These are phyloP conservation scores for Myiagra hebetior DNA, from an alignment of 2,113 vertebrate genomes.

Conservation along the genomic window DNA sequence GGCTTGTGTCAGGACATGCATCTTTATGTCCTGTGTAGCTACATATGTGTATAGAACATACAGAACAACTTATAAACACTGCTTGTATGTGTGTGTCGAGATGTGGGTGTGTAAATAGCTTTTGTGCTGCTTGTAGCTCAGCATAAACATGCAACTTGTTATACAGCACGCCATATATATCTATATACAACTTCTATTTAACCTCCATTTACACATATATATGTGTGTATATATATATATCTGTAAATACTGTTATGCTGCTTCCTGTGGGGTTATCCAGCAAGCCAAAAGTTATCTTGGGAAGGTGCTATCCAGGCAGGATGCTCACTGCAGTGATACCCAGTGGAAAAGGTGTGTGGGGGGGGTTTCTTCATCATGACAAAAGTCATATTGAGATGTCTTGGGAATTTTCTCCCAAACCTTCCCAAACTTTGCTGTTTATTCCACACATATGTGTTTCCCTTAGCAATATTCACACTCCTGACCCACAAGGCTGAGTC, in stretches of 20 bases:
- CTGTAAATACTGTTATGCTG: not conserved
- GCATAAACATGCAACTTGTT: not conserved
- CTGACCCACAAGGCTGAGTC: not conserved
- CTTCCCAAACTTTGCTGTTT: not conserved
- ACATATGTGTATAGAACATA: not conserved
- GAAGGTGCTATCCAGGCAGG: not conserved
- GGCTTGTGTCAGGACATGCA: not conserved
- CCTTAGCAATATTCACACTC: not conserved
- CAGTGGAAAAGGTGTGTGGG: fast-evolving
- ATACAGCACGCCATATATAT: not conserved
- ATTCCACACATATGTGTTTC: not conserved
- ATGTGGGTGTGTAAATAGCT: not conserved
- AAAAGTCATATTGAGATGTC: not conserved
- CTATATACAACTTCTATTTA: not conserved
- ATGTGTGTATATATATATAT: not conserved
- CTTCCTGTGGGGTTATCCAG: not conserved
- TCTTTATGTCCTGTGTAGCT: not conserved
- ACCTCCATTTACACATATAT: not conserved
- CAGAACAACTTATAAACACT: not conserved
- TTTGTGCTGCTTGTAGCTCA: not conserved
- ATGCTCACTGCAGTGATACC: not conserved
- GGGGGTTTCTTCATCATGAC: not conserved
- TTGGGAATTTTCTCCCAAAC: not conserved
- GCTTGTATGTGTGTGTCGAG: fast-evolving
- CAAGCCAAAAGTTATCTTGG: not conserved